Percentiles rank a stretch among this genome's conserved stretches.
These are phyloP conservation scores for Drosophila virilis DNA, from an alignment of 1,140 invertebrate species.

Conservation along the genomic window DNA sequence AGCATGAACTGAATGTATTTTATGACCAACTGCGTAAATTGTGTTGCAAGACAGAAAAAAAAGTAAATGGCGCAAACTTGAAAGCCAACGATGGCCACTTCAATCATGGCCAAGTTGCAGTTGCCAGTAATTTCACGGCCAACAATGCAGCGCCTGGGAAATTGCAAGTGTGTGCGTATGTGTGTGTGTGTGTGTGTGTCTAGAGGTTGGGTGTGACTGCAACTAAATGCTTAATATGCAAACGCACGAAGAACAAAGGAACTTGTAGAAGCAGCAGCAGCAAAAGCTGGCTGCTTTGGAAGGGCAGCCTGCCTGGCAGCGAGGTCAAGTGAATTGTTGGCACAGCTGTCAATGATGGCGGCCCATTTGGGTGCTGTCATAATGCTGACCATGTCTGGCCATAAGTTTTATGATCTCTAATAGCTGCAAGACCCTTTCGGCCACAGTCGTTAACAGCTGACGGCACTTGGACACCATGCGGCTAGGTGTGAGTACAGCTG, in stretches of 20 bases:
- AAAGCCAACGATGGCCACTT: slow-evolving; percentile 30
- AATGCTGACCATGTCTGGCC: slow-evolving; percentile 49
- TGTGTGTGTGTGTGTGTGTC: too few species aligned
- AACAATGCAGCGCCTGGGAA: slow-evolving; percentile 1
- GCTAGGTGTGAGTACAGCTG: background rate
- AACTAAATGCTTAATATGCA: slow-evolving; percentile 44
- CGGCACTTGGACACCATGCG: slow-evolving; percentile 13
- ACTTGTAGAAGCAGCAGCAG: background rate
- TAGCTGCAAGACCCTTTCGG: slow-evolving; percentile 27
- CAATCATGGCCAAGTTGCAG: slow-evolving; percentile 32
- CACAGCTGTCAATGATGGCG: slow-evolving; percentile 68
- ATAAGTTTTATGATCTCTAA: slow-evolving; percentile 64
- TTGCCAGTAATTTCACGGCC: slow-evolving; percentile 46
- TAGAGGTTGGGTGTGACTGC: slow-evolving; percentile 19
- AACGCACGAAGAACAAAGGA: slow-evolving; percentile 9
- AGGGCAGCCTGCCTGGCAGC: background rate
- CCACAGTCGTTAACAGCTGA: slow-evolving; percentile 38
- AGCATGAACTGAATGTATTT: background rate
- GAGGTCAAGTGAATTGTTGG: slow-evolving; percentile 43
- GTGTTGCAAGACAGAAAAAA: background rate
- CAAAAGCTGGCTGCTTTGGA: background rate
- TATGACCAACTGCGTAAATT: slow-evolving; percentile 10
- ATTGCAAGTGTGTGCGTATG: too few species aligned
- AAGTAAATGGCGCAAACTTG: slow-evolving; percentile 24
- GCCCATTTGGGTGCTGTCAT: slow-evolving; percentile 22